Evolutionary conservation across 2,888 invertebrate genomes (phyloP).

Genomic region (Hedya salicella): DNA sequence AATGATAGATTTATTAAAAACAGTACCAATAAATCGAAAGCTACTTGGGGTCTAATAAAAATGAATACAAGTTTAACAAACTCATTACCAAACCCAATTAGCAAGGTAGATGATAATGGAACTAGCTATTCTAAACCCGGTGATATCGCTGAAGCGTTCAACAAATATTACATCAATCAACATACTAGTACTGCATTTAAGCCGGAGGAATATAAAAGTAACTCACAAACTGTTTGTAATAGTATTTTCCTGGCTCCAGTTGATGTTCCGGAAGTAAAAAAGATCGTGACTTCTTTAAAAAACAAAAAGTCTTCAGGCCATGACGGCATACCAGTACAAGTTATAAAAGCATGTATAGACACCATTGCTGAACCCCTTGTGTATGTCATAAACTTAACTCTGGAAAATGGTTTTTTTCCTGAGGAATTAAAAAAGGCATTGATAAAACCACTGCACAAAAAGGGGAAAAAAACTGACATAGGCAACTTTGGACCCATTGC

Average conservation of each 20-base stretch:
- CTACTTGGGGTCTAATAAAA: background rate
- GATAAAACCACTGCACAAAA: too few species aligned
- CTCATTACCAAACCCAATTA: background rate
- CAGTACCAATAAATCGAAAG: background rate
- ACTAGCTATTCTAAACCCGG: background rate
- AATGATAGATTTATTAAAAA: constrained; percentile 1
- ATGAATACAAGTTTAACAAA: background rate
- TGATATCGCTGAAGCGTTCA: background rate
- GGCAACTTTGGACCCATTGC: too few species aligned
- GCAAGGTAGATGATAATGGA: background rate
- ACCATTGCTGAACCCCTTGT: too few species aligned
- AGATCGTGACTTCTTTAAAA: background rate
- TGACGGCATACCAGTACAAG: background rate
- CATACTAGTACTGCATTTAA: background rate
- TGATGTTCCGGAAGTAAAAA: background rate
- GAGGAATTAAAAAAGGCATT: too few species aligned
- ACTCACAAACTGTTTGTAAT: background rate
- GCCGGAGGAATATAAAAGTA: background rate
- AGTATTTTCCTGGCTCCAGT: background rate
- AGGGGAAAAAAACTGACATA: too few species aligned
- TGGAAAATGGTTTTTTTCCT: too few species aligned
- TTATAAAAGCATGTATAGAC: background rate
- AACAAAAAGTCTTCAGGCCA: background rate
- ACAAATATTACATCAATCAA: background rate
- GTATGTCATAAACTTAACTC: too few species aligned